These are phyloP conservation scores for Spea multiplicata DNA, from an alignment of 2,113 vertebrate species.

Conservation along the genomic window DNA sequence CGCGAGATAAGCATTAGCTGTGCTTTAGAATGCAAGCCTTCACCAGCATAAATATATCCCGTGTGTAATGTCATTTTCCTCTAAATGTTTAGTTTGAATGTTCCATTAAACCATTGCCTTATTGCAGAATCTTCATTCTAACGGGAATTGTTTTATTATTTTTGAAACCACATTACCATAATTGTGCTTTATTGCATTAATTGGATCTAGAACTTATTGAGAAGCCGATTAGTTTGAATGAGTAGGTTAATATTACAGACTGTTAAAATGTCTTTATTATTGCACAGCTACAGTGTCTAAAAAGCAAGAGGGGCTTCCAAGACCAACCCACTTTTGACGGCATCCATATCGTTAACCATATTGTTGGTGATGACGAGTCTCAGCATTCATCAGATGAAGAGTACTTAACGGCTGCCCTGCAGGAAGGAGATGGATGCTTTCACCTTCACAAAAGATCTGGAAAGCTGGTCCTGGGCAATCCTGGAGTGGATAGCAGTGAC, in stretches of 20 bases:
- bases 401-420: constrained; percentile 66
- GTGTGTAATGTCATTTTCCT: no score
- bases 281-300: constrained; percentile 85
- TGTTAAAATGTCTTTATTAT: constrained; percentile 10
- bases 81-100: no score
- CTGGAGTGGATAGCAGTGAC: constrained; percentile 78
- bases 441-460: constrained; percentile 60
- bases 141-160: no score
- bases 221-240: no score
- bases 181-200: no score
- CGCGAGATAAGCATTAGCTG: neutral
- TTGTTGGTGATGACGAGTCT: constrained; percentile 76
- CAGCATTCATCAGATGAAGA: constrained; percentile 93
- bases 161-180: no score
- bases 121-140: no score
- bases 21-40: neutral
- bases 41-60: neutral
- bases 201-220: no score
- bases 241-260: no score
- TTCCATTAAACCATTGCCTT: no score
- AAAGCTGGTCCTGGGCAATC: constrained; percentile 70
- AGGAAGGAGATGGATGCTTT: constrained; percentile 61
- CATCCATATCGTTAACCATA: constrained; percentile 94
- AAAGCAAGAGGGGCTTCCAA: constrained; percentile 77
- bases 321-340: constrained; percentile 84